These are phyloP conservation scores for Trichechus manatus DNA, from an alignment of 2,113 vertebrate genomes.

Conservation along the genomic window DNA sequence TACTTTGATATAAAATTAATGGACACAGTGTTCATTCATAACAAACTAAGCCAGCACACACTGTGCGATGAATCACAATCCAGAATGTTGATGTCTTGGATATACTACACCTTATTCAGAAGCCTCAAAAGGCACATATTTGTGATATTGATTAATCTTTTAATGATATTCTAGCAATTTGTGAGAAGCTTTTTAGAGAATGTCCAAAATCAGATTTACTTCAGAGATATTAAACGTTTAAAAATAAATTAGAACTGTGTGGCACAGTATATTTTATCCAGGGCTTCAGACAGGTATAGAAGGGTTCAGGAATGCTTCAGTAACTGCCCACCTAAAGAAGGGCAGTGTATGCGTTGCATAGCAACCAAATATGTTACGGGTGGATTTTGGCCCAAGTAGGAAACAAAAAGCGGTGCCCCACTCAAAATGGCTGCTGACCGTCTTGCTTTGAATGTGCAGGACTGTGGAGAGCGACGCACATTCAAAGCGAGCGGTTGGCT, in stretches of 20 bases:
- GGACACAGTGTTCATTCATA: not conserved
- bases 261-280: not conserved
- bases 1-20: not conserved
- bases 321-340: too few relatives aligned
- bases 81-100: conserved; percentile 6
- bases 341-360: too few relatives aligned
- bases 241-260: not conserved
- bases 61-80: conserved; percentile 14
- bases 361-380: too few relatives aligned
- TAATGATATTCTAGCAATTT: conserved; percentile 47
- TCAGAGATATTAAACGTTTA: conserved; percentile 32
- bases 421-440: too few relatives aligned
- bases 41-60: not conserved
- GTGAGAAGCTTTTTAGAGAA: conserved; percentile 27
- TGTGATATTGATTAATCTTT: not conserved
- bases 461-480: too few relatives aligned
- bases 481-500: too few relatives aligned
- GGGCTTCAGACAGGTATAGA: too few relatives aligned
- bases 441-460: too few relatives aligned
- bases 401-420: too few relatives aligned
- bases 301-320: too few relatives aligned
- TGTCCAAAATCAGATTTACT: conserved; percentile 6
- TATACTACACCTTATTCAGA: not conserved
- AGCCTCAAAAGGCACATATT: not conserved
- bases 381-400: too few relatives aligned